Conservation (phyloP, 2,888 invertebrate genomes). For the Neoscelio sp. region DNA sequence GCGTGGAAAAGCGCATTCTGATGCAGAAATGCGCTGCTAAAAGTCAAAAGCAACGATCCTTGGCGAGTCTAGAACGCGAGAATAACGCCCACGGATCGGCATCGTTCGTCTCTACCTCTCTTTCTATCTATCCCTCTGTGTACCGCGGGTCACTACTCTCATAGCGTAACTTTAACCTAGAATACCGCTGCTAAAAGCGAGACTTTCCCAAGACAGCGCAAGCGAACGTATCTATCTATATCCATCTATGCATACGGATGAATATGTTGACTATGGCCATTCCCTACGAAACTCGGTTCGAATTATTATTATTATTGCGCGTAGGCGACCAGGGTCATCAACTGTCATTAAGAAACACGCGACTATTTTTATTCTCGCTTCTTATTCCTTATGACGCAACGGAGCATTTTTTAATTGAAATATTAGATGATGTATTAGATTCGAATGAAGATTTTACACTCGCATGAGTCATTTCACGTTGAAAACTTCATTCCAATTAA, state of each 20-base stretch:
- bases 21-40: slow-evolving; percentile 18
- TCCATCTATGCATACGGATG: slow-evolving; percentile 35
- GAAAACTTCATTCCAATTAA: too few species aligned
- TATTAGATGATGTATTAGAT: too few species aligned
- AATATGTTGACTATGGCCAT: slow-evolving; percentile 59
- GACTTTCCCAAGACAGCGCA: slow-evolving; percentile 59
- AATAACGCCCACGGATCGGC: slow-evolving; percentile 39
- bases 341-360: slow-evolving; percentile 35
- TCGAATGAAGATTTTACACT: too few species aligned
- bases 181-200: slow-evolving; percentile 61
- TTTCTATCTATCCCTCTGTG: slow-evolving; percentile 12
- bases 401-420: not conserved
- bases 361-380: slow-evolving; percentile 56
- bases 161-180: slow-evolving; percentile 65
- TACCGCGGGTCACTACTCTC: slow-evolving; percentile 54
- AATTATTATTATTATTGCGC: slow-evolving; percentile 67
- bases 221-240: slow-evolving; percentile 47
- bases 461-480: too few species aligned
- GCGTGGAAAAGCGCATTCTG: slow-evolving; percentile 12
- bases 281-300: slow-evolving; percentile 61
- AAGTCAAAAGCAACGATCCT: slow-evolving; percentile 33
- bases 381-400: slow-evolving; percentile 43
- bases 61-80: not conserved
- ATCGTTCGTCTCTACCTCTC: slow-evolving; percentile 27
- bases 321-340: slow-evolving; percentile 68